Evolutionary conservation across 2,797 vertebrate species (phyloP).

Genomic region (Neoniphon sammara): DNA sequence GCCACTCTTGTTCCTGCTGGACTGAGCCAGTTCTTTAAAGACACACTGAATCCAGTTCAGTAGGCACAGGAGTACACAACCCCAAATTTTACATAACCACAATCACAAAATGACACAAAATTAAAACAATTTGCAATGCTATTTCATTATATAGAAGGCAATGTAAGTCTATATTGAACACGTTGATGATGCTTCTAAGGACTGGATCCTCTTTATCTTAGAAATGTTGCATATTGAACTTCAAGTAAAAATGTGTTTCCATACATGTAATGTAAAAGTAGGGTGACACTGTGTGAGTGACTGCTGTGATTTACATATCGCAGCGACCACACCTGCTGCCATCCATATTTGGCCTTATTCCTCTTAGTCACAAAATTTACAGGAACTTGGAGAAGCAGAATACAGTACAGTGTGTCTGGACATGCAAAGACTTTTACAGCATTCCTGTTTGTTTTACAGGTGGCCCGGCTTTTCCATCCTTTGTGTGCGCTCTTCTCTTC

Average conservation of each 20-base stretch:
- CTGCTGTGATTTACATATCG: background rate
- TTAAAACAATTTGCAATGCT: conserved; percentile 16
- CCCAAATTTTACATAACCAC: conserved; percentile 24
- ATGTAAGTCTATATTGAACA: conserved; percentile 3
- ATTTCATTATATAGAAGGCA: conserved; percentile 28
- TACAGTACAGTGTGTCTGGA: conserved; percentile 52
- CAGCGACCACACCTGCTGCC: background rate
- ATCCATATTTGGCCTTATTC: background rate
- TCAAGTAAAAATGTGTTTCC: background rate
- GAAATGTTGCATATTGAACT: background rate
- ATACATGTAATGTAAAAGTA: background rate
- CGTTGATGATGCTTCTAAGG: background rate
- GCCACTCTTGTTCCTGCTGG: conserved; percentile 97
- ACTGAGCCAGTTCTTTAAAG: conserved; percentile 93
- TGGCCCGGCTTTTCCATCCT: background rate
- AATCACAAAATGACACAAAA: conserved; percentile 22
- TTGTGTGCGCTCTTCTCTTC: conserved; percentile 1
- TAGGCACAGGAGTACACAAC: conserved; percentile 81
- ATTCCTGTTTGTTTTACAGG: conserved; percentile 59
- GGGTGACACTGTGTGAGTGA: too few species aligned
- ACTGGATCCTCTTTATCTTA: background rate
- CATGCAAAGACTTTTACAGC: conserved; percentile 54
- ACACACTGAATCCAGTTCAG: conserved; percentile 86
- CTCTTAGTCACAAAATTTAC: background rate
- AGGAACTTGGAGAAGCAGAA: conserved; percentile 25